Base-by-base conservation (phyloP, 1,140 invertebrate genomes). In the Heliconius himera region DNA sequence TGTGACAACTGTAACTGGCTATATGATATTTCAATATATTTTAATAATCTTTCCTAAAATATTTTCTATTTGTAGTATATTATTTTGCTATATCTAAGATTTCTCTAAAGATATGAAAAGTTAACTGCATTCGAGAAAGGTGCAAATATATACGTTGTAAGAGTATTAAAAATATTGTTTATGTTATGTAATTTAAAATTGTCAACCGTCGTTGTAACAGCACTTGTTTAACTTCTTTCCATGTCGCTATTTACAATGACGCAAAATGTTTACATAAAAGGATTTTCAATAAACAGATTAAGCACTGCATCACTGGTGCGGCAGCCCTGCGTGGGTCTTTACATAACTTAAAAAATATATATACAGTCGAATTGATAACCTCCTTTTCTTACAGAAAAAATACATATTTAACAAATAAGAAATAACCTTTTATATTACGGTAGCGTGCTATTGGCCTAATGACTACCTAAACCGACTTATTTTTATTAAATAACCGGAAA, bases 161-260 rank as follows among this genome's bases (percentile, higher is more conserved):
- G 5, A 36, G 6, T 36, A 36, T 46, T 16, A 16, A 16, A 46
- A 60, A 4, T 11, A 26, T 60, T 60, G 13, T 60, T 60, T 60
- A 60, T 22, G 8, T 60, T 60, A 60, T 13, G n/a, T 60, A n/a
- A 60, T 60, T 60, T 26, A 11, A 66, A 66, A 29, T 66, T 29
- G 26, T 29, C 26, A 66, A 16, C 1, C 0, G 60, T 66, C 9
- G 60, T 26, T 66, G 56, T 60, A 20, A 70, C 33, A 71, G 73
- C 70, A 80, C 73, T 80, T 80, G 70, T 76, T 80, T 46, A 74
- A 73, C 73, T 80, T 80, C 74, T 18, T 79, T 71, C 33, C 71
- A 72, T 79, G 56, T 79, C 29, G 20, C 13, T 51, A 41, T 36
- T 20, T 54, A 36, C 49, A 29, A 74, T 79, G 75, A 76, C 75